Conservation (phyloP, 1,140 invertebrate species). For the Antheraea mylitta region DNA sequence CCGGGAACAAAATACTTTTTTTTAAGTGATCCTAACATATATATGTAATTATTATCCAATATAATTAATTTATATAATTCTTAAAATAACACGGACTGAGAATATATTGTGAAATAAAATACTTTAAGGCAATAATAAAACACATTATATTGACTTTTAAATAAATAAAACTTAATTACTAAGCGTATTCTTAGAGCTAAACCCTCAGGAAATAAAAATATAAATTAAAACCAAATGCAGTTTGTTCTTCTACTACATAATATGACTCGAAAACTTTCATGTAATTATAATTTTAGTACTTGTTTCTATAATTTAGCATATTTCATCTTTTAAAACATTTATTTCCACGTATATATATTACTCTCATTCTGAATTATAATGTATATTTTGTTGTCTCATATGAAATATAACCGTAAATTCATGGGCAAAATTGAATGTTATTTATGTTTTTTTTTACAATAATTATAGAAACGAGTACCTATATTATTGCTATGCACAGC, state of each 20-base stretch:
- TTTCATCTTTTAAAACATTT: background rate
- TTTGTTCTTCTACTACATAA: conserved; percentile 23
- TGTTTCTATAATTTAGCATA: conserved; percentile 13
- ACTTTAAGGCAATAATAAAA: conserved; percentile 62
- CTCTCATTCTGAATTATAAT: background rate
- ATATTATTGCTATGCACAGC: conserved; percentile 30
- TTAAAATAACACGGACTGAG: background rate
- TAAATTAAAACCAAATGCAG: conserved; percentile 58
- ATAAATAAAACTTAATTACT: conserved; percentile 73
- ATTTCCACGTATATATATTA: background rate
- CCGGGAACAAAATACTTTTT: background rate
- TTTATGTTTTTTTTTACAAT: background rate
- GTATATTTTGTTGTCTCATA: background rate
- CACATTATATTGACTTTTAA: conserved; percentile 77
- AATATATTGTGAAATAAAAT: conserved; percentile 33
- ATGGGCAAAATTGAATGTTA: background rate
- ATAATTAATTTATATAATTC: background rate
- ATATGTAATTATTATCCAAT: background rate
- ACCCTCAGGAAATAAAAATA: conserved; percentile 50
- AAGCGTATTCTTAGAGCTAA: conserved; percentile 66
- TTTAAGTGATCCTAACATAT: background rate
- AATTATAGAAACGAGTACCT: conserved; percentile 1
- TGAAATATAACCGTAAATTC: background rate
- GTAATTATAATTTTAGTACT: conserved; percentile 10
- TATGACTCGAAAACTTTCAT: conserved; percentile 24